Evolutionary conservation across 2,797 vertebrate genomes (phyloP), one percentile per base, ranked within the genome.

Genomic region (Chelon auratus): DNA sequence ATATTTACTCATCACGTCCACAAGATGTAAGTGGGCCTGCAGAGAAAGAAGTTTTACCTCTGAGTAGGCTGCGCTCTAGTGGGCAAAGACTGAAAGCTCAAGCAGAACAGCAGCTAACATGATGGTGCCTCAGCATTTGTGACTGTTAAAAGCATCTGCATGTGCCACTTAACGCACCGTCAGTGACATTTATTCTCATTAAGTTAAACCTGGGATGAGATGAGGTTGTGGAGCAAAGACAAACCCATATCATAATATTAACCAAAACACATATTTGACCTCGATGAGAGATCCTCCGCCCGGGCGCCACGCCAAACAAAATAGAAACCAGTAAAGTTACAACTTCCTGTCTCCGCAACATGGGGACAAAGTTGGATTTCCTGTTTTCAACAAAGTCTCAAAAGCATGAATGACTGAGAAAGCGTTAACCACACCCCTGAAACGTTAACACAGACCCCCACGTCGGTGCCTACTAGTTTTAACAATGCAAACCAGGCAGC

Each of bases 41-140:
- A 45, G 39, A 40, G 7, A 20, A 13, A 17, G 20, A 11, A 0
- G 0, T 1, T 61, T 81, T 83, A 57, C 17, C 68, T 75, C 89
- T 80, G 84, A 75, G 51, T 57, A 83, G 83, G 60, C 80, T 91
- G 90, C 90, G 68, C 91, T 92, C 92, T 92, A 90, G 90, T 92
- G 91, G 91, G 11, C 77, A 84, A 73, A 80, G 48, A 43, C 11
- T 24, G 63, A 57, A 86, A 75, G 51, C 60, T 79, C 78, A 79
- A 15, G 61, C 65, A 68, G 45, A 13, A 13, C 9, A 20, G 43
- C 13, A 75, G 22, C 54, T 37, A 14, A n/a, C 18, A 47, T 26
- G 18, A 26, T 40, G 2, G 39, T 47, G 72, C 55, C 22, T 72
- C 36, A 58, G 9, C 11, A 1, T 3, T 48, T 30, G 0, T 60